phyloP scores from a whole-genome alignment of 23 tunicate genomes.

The Halocynthia aurantium region DNA sequence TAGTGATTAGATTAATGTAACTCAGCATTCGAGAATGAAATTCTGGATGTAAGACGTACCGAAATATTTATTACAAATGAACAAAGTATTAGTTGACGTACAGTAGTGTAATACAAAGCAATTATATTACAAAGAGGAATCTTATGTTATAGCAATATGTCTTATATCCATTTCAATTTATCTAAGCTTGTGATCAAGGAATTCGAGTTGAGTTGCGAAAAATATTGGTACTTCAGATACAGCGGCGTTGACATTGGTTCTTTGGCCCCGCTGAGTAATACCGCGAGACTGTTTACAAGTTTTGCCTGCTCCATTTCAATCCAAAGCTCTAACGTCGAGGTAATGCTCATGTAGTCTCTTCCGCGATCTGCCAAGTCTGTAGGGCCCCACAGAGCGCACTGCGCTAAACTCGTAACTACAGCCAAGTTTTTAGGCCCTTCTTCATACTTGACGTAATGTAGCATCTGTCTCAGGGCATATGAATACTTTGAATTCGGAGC shows the following conservation, averaged over 20 bases:
- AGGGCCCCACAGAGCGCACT: conserved; percentile 96
- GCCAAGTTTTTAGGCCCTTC: conserved; percentile 40
- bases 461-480: conserved; percentile 52
- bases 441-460: conserved; percentile 30
- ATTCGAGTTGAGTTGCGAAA: conserved; percentile 12
- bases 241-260: conserved; percentile 39
- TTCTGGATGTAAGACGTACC: too few relatives aligned
- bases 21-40: too few relatives aligned
- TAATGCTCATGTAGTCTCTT: conserved; percentile 44
- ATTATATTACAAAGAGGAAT: too few relatives aligned
- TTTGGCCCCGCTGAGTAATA: conserved; percentile 25
- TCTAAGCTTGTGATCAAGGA: too few relatives aligned
- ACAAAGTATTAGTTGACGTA: too few relatives aligned
- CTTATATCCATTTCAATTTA: too few relatives aligned
- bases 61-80: too few relatives aligned
- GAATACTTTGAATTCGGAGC: conserved; percentile 56
- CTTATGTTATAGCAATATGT: too few relatives aligned
- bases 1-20: too few relatives aligned
- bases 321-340: conserved; percentile 57
- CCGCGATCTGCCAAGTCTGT: conserved; percentile 55
- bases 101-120: too few relatives aligned
- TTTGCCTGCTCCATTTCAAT: conserved; percentile 92
- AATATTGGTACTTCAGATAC: conserved; percentile 66
- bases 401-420: conserved; percentile 22
- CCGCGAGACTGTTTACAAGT: conserved; percentile 80